Percentiles rank a stretch among this genome's conserved stretches.
Evolutionary conservation across 2,113 vertebrate species (phyloP).

Genomic region (Centrocercus urophasianus): DNA sequence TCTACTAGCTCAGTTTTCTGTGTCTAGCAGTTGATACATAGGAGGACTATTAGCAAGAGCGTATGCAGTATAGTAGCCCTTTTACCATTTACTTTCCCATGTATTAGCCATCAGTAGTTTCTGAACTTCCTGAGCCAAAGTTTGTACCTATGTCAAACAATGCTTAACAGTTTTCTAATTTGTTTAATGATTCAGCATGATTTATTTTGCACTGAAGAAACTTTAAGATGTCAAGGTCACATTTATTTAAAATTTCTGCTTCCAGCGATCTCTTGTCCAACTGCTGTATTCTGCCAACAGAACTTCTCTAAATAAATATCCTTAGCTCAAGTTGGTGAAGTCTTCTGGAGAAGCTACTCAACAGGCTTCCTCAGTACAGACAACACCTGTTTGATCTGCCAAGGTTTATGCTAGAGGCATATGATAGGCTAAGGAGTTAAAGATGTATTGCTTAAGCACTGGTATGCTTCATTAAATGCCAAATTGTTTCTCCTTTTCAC

Average conservation of each 20-base stretch:
- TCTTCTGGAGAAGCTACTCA: background rate
- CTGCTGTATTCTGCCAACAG: background rate
- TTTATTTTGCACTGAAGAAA: background rate
- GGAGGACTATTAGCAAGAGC: background rate
- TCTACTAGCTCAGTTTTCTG: background rate
- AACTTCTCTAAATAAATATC: background rate
- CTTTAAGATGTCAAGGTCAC: background rate
- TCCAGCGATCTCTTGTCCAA: fast-evolving
- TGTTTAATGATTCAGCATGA: background rate
- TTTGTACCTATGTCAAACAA: background rate
- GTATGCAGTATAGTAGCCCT: background rate
- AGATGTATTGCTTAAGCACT: background rate
- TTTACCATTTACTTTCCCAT: background rate
- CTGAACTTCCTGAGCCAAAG: background rate
- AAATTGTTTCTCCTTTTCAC: background rate
- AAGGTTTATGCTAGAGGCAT: background rate
- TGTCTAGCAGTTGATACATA: background rate
- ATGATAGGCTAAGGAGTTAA: background rate
- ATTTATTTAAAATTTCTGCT: background rate
- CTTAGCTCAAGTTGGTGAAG: background rate
- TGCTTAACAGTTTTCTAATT: background rate
- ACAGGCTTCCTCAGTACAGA: background rate
- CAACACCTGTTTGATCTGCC: background rate
- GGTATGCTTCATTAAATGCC: background rate
- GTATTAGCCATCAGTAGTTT: background rate